Conservation (phyloP, 2,113 vertebrate genomes). For the Pteruthius melanotis region DNA sequence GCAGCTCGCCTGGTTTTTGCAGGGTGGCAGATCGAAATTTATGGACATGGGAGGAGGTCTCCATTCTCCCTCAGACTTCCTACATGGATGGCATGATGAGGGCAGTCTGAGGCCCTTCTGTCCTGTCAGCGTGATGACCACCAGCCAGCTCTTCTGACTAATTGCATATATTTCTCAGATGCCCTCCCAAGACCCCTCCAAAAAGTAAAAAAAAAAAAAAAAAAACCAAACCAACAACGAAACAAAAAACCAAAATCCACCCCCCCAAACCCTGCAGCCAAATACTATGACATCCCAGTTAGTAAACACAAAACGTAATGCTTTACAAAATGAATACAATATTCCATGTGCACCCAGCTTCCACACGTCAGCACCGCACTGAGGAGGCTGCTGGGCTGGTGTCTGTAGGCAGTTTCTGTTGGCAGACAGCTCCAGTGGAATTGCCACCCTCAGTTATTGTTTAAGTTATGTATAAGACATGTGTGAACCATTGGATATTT, state of each 20-base stretch:
- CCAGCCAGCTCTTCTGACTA: conserved; percentile 67
- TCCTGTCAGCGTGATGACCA: conserved; percentile 50
- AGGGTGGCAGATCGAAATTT: conserved; percentile 52
- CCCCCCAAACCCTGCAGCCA: conserved; percentile 71
- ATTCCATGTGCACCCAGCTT: conserved; percentile 77
- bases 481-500: conserved; percentile 99
- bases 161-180: conserved; percentile 62
- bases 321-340: conserved; percentile 79
- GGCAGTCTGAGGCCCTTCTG: conserved; percentile 55
- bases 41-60: conserved; percentile 55
- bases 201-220: conserved; percentile 1
- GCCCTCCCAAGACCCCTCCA: conserved; percentile 46
- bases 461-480: conserved; percentile 95
- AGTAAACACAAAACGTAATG: conserved; percentile 78
- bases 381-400: conserved; percentile 77
- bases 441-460: conserved; percentile 76
- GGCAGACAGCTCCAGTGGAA: conserved; percentile 80
- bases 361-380: conserved; percentile 76
- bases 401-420: conserved; percentile 83
- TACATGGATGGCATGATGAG: background rate
- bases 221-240: background rate
- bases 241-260: background rate
- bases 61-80: conserved; percentile 51
- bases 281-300: conserved; percentile 82
- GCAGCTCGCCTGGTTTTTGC: conserved; percentile 56